A percentile compares a stretch with the other conserved stretches of the same genome.
Evolutionary conservation across 92 coral and sea anemone genomes (phyloP).

Genomic region (Parazoanthus swiftii): DNA sequence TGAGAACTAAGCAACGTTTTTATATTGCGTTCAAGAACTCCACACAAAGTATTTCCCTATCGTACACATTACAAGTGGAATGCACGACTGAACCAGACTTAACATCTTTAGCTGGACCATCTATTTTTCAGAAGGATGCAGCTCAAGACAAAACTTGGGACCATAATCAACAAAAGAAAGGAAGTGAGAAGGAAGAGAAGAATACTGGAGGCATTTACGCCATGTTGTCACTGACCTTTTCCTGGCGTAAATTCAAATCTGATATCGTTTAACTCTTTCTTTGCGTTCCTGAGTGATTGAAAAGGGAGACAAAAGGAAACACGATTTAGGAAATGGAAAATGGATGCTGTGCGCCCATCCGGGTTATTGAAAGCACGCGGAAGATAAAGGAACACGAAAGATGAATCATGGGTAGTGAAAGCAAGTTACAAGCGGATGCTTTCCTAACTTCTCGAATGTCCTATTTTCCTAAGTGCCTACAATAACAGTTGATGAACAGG

Average conservation of each 20-base stretch:
- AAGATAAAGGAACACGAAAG: too few species aligned
- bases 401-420: too few species aligned
- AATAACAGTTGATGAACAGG: not conserved
- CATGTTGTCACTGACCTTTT: slow-evolving; percentile 62
- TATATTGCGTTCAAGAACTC: not conserved
- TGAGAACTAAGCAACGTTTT: not conserved
- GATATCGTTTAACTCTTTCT: slow-evolving; percentile 95
- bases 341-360: not conserved
- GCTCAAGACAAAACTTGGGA: too few species aligned
- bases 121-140: too few species aligned
- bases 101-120: too few species aligned
- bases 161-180: too few species aligned
- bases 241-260: slow-evolving; percentile 92
- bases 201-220: too few species aligned
- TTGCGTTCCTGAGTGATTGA: slow-evolving; percentile 70
- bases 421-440: too few species aligned
- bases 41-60: not conserved
- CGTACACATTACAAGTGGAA: not conserved
- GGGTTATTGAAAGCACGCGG: not conserved
- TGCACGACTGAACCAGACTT: too few species aligned
- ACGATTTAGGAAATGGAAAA: not conserved
- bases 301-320: not conserved
- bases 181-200: too few species aligned
- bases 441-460: too few species aligned
- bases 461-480: not conserved